These are phyloP conservation scores for Caranx melampygus DNA, from an alignment of 2,113 vertebrate species.

Conservation along the genomic window DNA sequence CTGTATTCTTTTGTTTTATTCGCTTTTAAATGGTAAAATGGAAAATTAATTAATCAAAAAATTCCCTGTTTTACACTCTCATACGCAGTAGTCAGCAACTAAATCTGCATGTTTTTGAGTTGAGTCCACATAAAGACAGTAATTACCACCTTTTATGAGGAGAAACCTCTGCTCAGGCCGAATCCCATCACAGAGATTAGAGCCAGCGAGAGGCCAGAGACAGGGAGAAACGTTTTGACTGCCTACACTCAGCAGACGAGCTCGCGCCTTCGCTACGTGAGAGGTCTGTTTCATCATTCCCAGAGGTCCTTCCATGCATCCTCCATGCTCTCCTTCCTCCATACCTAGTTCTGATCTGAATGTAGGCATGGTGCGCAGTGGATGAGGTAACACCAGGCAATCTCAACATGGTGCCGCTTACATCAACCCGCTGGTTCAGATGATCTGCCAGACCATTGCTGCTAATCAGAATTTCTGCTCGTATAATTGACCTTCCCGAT, in stretches of 20 bases:
- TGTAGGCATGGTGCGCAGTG: slow-evolving; percentile 32
- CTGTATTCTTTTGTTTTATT: no score
- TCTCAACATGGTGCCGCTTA: slow-evolving; percentile 64
- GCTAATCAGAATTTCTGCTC: slow-evolving; percentile 60
- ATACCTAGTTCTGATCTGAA: slow-evolving; percentile 66
- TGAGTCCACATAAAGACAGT: background rate
- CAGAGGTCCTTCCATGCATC: slow-evolving; percentile 49
- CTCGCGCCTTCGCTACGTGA: slow-evolving; percentile 36
- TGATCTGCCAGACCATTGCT: slow-evolving; percentile 59
- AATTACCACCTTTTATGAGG: slow-evolving; percentile 2
- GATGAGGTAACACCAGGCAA: slow-evolving; percentile 79
- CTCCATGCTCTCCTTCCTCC: slow-evolving; percentile 60
- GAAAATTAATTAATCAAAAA: no score
- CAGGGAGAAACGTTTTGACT: slow-evolving; percentile 38
- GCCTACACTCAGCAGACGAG: slow-evolving; percentile 20
- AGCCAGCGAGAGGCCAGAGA: background rate
- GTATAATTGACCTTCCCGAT: slow-evolving; percentile 59
- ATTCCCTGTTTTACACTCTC: background rate
- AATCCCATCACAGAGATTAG: background rate
- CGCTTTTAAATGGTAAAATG: no score
- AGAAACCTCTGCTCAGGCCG: background rate
- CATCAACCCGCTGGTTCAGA: slow-evolving; percentile 69
- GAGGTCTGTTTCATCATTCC: slow-evolving; percentile 77
- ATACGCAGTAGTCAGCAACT: background rate
- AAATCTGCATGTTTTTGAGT: background rate